These are phyloP conservation scores for Galerucella calmariensis DNA, from an alignment of 2,888 invertebrate genomes.

Conservation along the genomic window DNA sequence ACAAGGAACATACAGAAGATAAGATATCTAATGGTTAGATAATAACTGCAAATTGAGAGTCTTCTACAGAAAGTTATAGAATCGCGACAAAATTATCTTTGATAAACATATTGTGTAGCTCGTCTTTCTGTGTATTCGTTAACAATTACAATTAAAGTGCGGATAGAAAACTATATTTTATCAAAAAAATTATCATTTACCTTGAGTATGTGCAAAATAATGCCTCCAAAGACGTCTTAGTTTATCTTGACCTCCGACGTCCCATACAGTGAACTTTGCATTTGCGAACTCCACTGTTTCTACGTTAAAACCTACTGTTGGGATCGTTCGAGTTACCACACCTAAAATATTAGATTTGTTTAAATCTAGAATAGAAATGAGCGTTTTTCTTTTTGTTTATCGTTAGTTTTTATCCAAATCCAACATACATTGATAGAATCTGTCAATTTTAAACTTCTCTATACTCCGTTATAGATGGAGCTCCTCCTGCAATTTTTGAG, in stretches of 20 bases:
- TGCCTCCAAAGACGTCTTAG: conserved; percentile 97
- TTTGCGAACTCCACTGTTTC: conserved; percentile 99
- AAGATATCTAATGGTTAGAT: no score
- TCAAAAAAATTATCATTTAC: conserved; percentile 6
- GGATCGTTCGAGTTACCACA: conserved; percentile 96
- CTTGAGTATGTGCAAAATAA: conserved; percentile 94
- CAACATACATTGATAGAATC: no score
- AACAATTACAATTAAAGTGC: neutral
- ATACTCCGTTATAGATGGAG: no score
- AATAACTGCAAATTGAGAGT: no score
- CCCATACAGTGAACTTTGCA: conserved; percentile 98
- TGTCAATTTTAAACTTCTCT: no score
- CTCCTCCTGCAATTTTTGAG: no score
- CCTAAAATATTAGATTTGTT: conserved; percentile 64
- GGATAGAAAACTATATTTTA: conserved; percentile 63
- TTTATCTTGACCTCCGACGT: conserved; percentile 97
- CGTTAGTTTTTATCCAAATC: neutral
- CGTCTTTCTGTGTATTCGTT: neutral
- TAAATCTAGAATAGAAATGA: no score
- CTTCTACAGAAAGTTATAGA: no score
- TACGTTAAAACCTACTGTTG: conserved; percentile 97
- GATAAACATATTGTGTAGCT: no score
- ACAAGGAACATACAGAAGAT: no score
- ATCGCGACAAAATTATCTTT: no score
- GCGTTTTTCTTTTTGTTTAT: no score